A percentile compares a stretch with the other conserved stretches of the same genome.
Evolutionary conservation across 1,140 invertebrate species (phyloP).

Genomic region (Hylaeus anthracinus): DNA sequence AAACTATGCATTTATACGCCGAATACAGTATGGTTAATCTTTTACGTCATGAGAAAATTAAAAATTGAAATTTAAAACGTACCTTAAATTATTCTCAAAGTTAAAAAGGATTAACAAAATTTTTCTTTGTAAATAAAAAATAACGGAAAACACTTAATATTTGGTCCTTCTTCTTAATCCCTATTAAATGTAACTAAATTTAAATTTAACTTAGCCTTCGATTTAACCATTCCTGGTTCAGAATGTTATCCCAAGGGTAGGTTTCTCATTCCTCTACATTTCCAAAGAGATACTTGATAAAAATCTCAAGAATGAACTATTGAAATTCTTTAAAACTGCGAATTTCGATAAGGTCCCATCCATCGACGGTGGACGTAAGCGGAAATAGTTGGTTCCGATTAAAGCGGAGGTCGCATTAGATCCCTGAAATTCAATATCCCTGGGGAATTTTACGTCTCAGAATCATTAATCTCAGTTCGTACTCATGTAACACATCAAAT

Average conservation of each 20-base stretch:
- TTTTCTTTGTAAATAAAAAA: too few relatives aligned
- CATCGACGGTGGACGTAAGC: not conserved
- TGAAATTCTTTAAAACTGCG: not conserved
- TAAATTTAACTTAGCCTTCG: not conserved
- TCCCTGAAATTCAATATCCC: not conserved
- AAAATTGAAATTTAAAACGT: too few relatives aligned
- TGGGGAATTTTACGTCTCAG: not conserved
- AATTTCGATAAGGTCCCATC: not conserved
- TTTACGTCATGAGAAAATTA: too few relatives aligned
- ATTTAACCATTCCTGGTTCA: not conserved
- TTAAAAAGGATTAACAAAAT: too few relatives aligned
- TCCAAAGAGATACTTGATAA: too few relatives aligned
- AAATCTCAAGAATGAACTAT: too few relatives aligned
- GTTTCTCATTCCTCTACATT: too few relatives aligned
- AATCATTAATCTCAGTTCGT: slow-evolving; percentile 1
- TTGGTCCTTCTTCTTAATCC: too few relatives aligned
- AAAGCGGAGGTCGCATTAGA: not conserved
- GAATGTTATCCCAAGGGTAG: not conserved
- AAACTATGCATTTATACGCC: too few relatives aligned
- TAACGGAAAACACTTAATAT: too few relatives aligned
- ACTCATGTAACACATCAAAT: not conserved
- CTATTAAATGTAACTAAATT: not conserved
- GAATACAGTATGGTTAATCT: too few relatives aligned
- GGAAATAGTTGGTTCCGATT: not conserved
- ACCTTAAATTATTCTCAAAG: too few relatives aligned